These are phyloP conservation scores for Thymallus thymallus DNA, from an alignment of 2,113 vertebrate species.

Conservation along the genomic window DNA sequence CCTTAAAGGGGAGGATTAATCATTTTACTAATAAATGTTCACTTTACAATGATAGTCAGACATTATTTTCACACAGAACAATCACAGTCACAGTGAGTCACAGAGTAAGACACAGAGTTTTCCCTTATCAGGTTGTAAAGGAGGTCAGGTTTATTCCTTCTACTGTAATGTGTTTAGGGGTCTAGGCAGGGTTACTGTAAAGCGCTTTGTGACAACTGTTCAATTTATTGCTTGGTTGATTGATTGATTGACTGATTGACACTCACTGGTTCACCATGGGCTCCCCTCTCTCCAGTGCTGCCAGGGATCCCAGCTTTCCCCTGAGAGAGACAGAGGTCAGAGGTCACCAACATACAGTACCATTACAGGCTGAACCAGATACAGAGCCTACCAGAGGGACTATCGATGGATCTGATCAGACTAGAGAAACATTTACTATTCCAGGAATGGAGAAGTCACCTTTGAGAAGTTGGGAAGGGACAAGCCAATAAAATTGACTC, in stretches of 20 bases:
- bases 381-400: neutral
- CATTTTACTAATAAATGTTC: neutral
- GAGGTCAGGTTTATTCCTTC: no score
- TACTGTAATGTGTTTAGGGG: no score
- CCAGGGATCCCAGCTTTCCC: constrained; percentile 81
- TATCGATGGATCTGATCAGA: neutral
- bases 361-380: neutral
- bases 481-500: neutral
- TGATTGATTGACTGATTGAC: neutral
- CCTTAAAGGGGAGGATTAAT: neutral
- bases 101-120: no score
- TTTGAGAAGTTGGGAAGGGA: neutral
- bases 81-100: no score
- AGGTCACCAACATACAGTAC: neutral
- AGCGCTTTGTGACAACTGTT: no score
- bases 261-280: constrained; percentile 87
- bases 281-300: constrained; percentile 80
- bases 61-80: no score
- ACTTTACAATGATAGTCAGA: neutral
- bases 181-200: no score
- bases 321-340: constrained; percentile 63
- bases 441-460: constrained; percentile 77
- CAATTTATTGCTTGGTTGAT: no score
- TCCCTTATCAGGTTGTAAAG: no score
- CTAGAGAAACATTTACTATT: constrained; percentile 65